A percentile compares a stretch with the other conserved stretches of the same genome.
These are phyloP conservation scores for Dendrolimus pini DNA, from an alignment of 2,888 invertebrate species.

Conservation along the genomic window DNA sequence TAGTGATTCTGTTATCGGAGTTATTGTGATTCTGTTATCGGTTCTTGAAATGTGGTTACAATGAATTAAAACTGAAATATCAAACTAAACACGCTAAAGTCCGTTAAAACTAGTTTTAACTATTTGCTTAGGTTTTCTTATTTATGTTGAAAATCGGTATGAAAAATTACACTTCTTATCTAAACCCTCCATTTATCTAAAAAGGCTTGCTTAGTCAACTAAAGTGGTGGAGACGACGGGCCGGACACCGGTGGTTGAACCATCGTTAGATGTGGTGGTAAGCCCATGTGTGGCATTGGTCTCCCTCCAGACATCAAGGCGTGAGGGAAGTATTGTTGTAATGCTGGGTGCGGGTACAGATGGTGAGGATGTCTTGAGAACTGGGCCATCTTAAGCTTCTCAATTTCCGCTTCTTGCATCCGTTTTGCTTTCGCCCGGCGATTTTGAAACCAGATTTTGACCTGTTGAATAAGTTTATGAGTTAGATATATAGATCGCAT, in stretches of 20 bases:
- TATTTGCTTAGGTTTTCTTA: too few relatives aligned
- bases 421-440: constrained; percentile 97
- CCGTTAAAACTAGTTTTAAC: too few relatives aligned
- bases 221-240: constrained; percentile 49
- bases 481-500: background rate
- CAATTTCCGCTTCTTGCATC: constrained; percentile 97
- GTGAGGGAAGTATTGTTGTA: constrained; percentile 80
- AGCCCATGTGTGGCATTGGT: constrained; percentile 63
- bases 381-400: constrained; percentile 92
- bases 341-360: constrained; percentile 74
- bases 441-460: constrained; percentile 97
- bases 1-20: too few relatives aligned
- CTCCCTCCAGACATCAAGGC: constrained; percentile 75
- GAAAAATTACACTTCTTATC: too few relatives aligned
- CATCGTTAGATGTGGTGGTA: constrained; percentile 61
- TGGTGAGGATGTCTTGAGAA: constrained; percentile 78
- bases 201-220: background rate
- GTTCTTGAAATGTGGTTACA: too few relatives aligned
- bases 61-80: too few relatives aligned
- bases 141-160: too few relatives aligned
- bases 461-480: constrained; percentile 70
- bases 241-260: constrained; percentile 62
- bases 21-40: too few relatives aligned
- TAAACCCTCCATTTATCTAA: too few relatives aligned
- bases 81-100: too few relatives aligned